These are phyloP conservation scores for Suillia variegata DNA, from an alignment of 2,888 invertebrate species.

Conservation along the genomic window DNA sequence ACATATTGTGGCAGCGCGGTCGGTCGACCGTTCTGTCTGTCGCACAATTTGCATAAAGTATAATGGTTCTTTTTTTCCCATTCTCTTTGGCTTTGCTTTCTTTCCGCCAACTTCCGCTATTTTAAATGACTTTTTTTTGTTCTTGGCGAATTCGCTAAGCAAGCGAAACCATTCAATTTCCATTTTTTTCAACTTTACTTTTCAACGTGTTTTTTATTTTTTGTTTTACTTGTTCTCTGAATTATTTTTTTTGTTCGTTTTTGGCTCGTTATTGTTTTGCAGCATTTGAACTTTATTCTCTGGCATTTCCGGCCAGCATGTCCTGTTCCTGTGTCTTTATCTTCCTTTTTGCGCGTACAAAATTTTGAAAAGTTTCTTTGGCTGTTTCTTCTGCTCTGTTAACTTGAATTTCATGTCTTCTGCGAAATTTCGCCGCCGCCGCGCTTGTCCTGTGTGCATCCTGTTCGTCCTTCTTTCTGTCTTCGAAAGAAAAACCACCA, in stretches of 20 bases:
- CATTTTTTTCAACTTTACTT: conserved; percentile 22
- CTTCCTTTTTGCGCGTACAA: conserved; percentile 25
- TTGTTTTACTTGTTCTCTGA: conserved; percentile 4
- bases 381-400: conserved; percentile 27
- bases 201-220: too few relatives aligned
- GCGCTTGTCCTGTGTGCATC: neutral
- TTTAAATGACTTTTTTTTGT: neutral
- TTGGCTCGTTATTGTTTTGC: conserved; percentile 34
- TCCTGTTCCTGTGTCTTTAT: conserved; percentile 28
- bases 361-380: conserved; percentile 20
- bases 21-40: conserved; percentile 36
- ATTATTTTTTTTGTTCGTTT: conserved; percentile 16
- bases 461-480: neutral
- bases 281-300: conserved; percentile 34
- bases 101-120: too few relatives aligned
- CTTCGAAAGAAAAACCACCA: neutral
- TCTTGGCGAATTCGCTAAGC: conserved; percentile 20
- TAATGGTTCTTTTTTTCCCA: conserved; percentile 34
- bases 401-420: conserved; percentile 33
- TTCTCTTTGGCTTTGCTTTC: too few relatives aligned
- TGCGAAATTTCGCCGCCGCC: neutral
- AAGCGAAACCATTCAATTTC: conserved; percentile 45
- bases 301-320: conserved; percentile 47
- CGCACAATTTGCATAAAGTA: conserved; percentile 49
- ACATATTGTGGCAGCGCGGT: conserved; percentile 3